Base-by-base conservation (phyloP, 1,140 invertebrate genomes). In the Metopolophium dirhodum region DNA sequence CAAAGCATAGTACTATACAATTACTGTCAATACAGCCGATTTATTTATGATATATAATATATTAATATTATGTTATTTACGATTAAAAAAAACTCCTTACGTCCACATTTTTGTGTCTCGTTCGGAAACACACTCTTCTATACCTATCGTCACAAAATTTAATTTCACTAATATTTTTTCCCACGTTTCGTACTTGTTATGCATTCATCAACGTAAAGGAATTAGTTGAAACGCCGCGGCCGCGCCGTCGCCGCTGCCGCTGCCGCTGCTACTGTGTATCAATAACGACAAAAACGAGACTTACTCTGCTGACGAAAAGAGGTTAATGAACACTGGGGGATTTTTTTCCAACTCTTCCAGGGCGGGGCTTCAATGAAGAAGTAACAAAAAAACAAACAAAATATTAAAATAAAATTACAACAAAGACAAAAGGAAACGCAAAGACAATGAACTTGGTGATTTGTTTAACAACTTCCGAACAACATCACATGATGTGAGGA, bases 391-490 rank as follows among this genome's bases (percentile, higher is more conserved):
- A 82, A 54, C 51, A 54, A 86, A 35, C 18, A 92, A 51, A 77
- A 83, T 41, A 85, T 77, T 77, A 77, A 35, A 77, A 77, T 77
- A 77, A 77, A 77, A 77, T 77, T 77, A 91, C 41, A 68, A 90
- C 51, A 82, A 85, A 86, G 91, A 93, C 91, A 93, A 93, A 45
- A 54, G 91, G 49, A 93, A 93, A 93, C 37, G 22, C 26, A 26
- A 93, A 93, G 91, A 93, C 91, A 93, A 93, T 93, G 91, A 93
- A 93, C 91, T 93, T 93, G 82, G 77, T 86, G 82, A 86, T 93
- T 85, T 93, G 91, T 93, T 93, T 93, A 57, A 93, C 91, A 93
- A 93, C 91, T 93, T 93, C 91, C 91, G 91, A 93, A 83, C 91
- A 85, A 92, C n/a, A 92, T 92, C 91, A 92, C n/a, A 83, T 92